Evolutionary conservation across 2,797 vertebrate genomes (phyloP).

Genomic region (Iguana delicatissima): DNA sequence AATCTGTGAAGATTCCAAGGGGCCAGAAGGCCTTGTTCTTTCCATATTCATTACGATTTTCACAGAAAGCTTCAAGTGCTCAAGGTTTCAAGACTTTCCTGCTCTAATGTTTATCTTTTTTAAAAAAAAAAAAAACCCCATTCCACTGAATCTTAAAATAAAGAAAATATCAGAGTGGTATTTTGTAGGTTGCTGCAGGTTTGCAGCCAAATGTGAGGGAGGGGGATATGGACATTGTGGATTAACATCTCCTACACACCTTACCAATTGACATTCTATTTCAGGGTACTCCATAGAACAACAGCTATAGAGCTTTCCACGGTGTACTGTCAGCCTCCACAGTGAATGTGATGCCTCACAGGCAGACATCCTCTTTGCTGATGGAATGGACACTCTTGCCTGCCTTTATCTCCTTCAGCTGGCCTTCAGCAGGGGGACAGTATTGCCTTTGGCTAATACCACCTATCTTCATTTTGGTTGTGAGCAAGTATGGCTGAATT

Average conservation of each 20-base stretch:
- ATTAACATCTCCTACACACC: not conserved
- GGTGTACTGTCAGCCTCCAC: not conserved
- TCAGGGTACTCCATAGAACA: not conserved
- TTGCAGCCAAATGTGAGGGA: not conserved
- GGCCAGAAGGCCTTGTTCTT: not conserved
- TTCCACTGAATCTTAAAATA: not conserved
- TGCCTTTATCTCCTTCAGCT: not conserved
- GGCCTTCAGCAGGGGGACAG: not conserved
- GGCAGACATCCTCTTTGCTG: not conserved
- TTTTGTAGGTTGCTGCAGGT: not conserved
- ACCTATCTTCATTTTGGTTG: not conserved
- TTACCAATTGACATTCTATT: not conserved
- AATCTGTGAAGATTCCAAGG: not conserved
- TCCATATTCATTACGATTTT: not conserved
- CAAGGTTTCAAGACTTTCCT: not conserved
- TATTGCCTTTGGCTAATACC: no score
- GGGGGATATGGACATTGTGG: not conserved
- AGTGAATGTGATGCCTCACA: not conserved
- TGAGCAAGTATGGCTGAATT: constrained; percentile 4
- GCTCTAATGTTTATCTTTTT: not conserved
- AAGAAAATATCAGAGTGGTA: not conserved
- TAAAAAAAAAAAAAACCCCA: not conserved
- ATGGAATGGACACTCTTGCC: not conserved
- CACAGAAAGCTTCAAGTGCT: not conserved
- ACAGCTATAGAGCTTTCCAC: not conserved